phyloP scores from a whole-genome alignment of 2,113 vertebrate genomes.

The Cavia aperea region DNA sequence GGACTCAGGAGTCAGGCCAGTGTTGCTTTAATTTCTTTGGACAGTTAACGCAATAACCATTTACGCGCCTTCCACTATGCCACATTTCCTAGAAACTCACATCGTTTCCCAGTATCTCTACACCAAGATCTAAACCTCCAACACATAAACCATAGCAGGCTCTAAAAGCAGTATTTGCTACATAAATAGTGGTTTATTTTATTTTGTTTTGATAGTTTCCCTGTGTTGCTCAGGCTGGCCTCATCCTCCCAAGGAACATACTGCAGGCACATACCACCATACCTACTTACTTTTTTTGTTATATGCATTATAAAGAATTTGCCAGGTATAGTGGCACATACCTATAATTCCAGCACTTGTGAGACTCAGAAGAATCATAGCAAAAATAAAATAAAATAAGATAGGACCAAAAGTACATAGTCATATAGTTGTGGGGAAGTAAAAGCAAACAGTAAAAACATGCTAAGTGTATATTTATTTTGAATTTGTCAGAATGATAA shows the following conservation, averaged over 20 bases:
- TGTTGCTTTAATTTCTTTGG: neutral
- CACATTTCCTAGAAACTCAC: neutral
- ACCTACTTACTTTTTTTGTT: neutral
- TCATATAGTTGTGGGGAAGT: constrained; percentile 11
- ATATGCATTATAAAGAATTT: neutral
- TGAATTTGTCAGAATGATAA: constrained; percentile 11
- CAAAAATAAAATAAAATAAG: neutral
- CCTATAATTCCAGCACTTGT: too few relatives aligned
- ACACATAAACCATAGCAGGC: neutral
- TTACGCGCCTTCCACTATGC: neutral
- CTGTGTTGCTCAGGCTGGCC: neutral
- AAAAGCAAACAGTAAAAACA: neutral
- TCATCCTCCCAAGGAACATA: neutral
- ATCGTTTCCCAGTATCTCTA: neutral
- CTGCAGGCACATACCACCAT: neutral
- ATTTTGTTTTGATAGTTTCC: neutral
- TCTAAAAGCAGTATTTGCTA: neutral
- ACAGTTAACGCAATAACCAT: neutral
- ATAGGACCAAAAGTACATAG: neutral
- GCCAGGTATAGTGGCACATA: too few relatives aligned
- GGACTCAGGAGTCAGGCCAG: neutral
- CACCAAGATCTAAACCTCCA: neutral
- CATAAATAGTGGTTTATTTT: constrained; percentile 22
- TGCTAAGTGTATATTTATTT: constrained; percentile 19
- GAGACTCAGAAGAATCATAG: too few relatives aligned